phyloP scores from a whole-genome alignment of 2,797 vertebrate species.

The Allobates femoralis region DNA sequence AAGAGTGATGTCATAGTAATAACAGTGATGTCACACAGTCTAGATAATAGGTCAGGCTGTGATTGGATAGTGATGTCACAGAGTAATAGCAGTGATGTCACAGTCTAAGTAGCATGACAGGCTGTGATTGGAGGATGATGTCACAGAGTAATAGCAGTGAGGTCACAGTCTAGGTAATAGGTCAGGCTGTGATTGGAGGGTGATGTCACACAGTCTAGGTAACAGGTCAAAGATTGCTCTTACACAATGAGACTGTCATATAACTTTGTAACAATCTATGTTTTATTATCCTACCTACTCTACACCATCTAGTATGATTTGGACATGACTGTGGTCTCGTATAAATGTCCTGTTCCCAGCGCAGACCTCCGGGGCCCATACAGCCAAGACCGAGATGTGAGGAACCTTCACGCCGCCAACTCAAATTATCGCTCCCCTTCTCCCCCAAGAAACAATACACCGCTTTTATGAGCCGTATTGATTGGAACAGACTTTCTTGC shows the following conservation, averaged over 20 bases:
- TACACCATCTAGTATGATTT: no score
- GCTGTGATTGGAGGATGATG: not conserved
- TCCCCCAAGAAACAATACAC: not conserved
- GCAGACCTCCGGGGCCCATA: not conserved
- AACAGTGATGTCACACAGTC: not conserved
- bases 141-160: not conserved
- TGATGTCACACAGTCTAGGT: not conserved
- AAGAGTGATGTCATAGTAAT: not conserved
- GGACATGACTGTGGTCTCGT: not conserved
- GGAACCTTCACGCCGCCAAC: not conserved
- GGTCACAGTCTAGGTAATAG: not conserved
- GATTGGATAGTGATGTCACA: not conserved
- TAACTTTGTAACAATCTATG: not conserved
- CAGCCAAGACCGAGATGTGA: not conserved
- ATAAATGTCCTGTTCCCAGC: not conserved
- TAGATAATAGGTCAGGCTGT: not conserved
- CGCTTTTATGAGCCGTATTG: conserved; percentile 27
- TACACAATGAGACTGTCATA: not conserved
- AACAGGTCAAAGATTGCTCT: not conserved
- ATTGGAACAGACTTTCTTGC: not conserved
- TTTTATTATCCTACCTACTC: not conserved
- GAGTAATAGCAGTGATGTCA: not conserved
- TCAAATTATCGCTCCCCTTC: not conserved
- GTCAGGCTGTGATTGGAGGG: not conserved
- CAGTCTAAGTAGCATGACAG: not conserved